phyloP scores from a whole-genome alignment of 2,113 vertebrate species.

The Callionymus lyra region DNA sequence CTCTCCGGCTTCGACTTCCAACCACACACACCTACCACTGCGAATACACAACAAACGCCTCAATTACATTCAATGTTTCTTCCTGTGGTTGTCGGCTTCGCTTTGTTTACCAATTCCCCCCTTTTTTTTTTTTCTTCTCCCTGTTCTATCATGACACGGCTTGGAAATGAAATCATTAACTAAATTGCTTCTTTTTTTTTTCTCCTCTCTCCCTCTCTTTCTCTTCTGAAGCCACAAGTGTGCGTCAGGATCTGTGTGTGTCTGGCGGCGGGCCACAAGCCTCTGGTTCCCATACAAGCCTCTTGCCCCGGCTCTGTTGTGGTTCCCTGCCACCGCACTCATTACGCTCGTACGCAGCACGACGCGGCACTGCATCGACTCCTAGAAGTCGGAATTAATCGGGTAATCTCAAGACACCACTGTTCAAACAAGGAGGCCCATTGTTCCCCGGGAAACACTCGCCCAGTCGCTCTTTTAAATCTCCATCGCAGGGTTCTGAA shows the following conservation, averaged over 20 bases:
- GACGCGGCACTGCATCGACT: conserved; percentile 41
- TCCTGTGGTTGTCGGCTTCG: conserved; percentile 18
- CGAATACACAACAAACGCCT: conserved; percentile 22
- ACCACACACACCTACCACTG: too few relatives aligned
- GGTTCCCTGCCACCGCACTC: conserved; percentile 65
- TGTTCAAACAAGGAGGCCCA: conserved; percentile 53
- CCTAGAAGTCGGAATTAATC: conserved; percentile 61
- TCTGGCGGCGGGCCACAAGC: conserved; percentile 55
- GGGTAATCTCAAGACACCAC: conserved; percentile 66
- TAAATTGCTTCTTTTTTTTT: conserved; percentile 56
- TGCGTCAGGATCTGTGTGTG: conserved; percentile 54
- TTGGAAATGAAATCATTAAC: conserved; percentile 70
- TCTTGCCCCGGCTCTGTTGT: conserved; percentile 63
- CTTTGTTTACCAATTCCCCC: conserved; percentile 52
- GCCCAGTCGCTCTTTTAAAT: conserved; percentile 29
- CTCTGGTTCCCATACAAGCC: conserved; percentile 60
- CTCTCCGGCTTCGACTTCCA: conserved; percentile 19
- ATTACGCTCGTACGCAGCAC: conserved; percentile 55
- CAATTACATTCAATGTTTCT: conserved; percentile 17
- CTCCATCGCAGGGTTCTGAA: conserved; percentile 51
- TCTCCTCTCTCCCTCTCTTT: too few relatives aligned
- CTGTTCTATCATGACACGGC: conserved; percentile 55
- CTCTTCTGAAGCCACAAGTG: conserved; percentile 61
- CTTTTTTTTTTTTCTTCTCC: too few relatives aligned
- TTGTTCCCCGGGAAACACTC: conserved; percentile 38